These are phyloP conservation scores for Erebia ligea DNA, from an alignment of 2,888 invertebrate genomes.

Conservation along the genomic window DNA sequence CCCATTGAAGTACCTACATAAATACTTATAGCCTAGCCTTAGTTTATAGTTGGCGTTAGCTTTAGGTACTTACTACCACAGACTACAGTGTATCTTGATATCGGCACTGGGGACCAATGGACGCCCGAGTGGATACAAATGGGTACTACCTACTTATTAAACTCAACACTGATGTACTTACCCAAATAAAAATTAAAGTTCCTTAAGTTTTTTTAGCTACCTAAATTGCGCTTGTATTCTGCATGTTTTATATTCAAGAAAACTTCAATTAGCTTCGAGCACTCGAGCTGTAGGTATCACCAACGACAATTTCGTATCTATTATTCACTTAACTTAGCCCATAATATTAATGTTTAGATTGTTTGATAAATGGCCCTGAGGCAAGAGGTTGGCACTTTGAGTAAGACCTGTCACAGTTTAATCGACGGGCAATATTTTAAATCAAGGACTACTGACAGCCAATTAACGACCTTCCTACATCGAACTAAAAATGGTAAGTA, in stretches of 20 bases:
- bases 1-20: too few relatives aligned
- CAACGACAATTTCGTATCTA: constrained; percentile 13
- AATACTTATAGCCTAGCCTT: too few relatives aligned
- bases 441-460: constrained; percentile 39
- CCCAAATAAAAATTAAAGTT: too few relatives aligned
- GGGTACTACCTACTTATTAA: too few relatives aligned
- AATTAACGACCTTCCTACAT: constrained; percentile 35
- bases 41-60: too few relatives aligned
- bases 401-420: constrained; percentile 36
- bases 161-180: too few relatives aligned
- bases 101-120: too few relatives aligned
- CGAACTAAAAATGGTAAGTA: constrained; percentile 30
- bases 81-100: too few relatives aligned
- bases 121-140: too few relatives aligned
- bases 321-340: constrained; percentile 2
- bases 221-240: not conserved
- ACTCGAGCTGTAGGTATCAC: not conserved
- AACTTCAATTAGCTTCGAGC: not conserved
- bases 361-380: constrained; percentile 26
- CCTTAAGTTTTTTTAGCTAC: too few relatives aligned
- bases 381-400: constrained; percentile 29
- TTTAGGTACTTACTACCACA: too few relatives aligned
- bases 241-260: not conserved
- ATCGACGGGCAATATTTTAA: constrained; percentile 36
- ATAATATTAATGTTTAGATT: constrained; percentile 25